Percentiles rank a stretch among this genome's conserved stretches.
Evolutionary conservation across 37 sponge, comb jelly and placozoan genomes (phyloP).

Genomic region (Bolinopsis microptera): DNA sequence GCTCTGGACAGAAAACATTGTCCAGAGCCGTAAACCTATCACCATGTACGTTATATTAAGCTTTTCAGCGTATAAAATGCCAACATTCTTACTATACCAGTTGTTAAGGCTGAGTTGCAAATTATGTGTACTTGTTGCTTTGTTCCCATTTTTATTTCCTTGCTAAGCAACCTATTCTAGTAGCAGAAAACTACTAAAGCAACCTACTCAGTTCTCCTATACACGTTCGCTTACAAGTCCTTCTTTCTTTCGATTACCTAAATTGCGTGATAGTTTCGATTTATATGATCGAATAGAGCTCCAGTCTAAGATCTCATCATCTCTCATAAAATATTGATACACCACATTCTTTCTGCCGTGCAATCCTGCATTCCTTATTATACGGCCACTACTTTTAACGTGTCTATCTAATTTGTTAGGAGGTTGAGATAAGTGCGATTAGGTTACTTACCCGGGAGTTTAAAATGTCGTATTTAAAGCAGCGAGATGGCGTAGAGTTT

Average conservation of each 20-base stretch:
- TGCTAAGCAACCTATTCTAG: neutral
- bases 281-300: neutral
- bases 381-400: neutral
- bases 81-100: too few relatives aligned
- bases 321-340: neutral
- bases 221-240: neutral
- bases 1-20: too few relatives aligned
- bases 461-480: neutral
- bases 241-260: neutral
- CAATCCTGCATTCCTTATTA: neutral
- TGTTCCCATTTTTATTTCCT: neutral
- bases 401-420: neutral
- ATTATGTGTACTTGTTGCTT: neutral
- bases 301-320: neutral
- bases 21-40: too few relatives aligned
- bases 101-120: too few relatives aligned
- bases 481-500: too few relatives aligned
- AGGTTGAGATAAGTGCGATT: neutral
- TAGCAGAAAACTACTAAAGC: too few relatives aligned
- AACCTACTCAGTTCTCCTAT: neutral
- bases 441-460: neutral
- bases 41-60: too few relatives aligned
- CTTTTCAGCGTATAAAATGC: too few relatives aligned
- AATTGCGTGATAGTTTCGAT: neutral
- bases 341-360: neutral